A percentile compares a stretch with the other conserved stretches of the same genome.
Evolutionary conservation across 1,140 invertebrate genomes (phyloP).

Genomic region (Drosophila aff.): DNA sequence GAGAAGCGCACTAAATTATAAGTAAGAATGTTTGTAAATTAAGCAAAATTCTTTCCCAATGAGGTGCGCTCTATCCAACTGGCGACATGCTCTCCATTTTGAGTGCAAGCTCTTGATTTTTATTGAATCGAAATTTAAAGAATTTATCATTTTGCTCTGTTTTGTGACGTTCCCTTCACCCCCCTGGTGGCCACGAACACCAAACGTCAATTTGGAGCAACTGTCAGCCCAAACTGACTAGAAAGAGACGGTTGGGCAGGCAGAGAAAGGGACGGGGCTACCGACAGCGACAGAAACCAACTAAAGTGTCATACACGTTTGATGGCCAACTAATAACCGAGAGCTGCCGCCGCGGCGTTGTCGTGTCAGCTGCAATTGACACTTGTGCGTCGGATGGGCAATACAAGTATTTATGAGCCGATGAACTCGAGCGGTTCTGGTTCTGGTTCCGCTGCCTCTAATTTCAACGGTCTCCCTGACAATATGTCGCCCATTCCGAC

Average conservation of each 20-base stretch:
- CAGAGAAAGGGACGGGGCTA: constrained; percentile 7
- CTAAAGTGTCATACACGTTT: constrained; percentile 55
- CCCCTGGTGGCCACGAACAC: constrained; percentile 37
- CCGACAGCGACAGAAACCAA: constrained; percentile 25
- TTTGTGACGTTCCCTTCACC: not conserved
- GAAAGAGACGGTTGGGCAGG: constrained; percentile 15
- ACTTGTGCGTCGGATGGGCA: constrained; percentile 66
- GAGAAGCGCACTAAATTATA: not conserved
- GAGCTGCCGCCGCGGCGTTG: constrained; percentile 40
- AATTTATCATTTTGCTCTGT: constrained; percentile 8
- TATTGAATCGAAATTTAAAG: constrained; percentile 6
- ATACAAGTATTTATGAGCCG: constrained; percentile 65
- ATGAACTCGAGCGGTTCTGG: constrained; percentile 47
- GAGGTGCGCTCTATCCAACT: not conserved
- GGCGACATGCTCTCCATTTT: not conserved
- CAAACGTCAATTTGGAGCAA: constrained; percentile 70
- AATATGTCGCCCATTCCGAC: constrained; percentile 49
- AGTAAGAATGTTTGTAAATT: not conserved
- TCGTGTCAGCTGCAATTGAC: constrained; percentile 70
- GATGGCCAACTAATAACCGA: constrained; percentile 48
- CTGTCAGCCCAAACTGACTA: constrained; percentile 52
- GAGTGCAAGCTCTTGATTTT: not conserved
- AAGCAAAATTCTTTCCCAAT: not conserved
- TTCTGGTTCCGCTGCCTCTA: constrained; percentile 63
- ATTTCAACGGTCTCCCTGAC: constrained; percentile 64